Percentiles rank a stretch among this genome's conserved stretches.
Evolutionary conservation across 2,113 vertebrate species (phyloP).

Genomic region (Heloderma charlesbogerti): DNA sequence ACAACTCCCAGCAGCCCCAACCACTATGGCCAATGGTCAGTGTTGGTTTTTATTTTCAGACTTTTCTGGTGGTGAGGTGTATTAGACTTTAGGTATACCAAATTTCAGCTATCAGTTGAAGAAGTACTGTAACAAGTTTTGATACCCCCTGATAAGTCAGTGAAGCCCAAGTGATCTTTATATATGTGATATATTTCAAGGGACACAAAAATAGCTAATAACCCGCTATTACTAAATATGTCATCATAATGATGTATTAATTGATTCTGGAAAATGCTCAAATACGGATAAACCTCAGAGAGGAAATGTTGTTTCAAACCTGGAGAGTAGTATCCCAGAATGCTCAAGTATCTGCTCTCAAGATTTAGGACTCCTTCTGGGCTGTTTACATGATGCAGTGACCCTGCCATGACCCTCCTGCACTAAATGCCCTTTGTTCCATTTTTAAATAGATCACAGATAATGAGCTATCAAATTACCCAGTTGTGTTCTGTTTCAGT

Average conservation of each 20-base stretch:
- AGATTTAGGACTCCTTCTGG: too few species aligned
- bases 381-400: too few species aligned
- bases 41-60: background rate
- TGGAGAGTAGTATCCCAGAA: background rate
- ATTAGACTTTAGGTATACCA: background rate
- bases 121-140: background rate
- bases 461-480: too few species aligned
- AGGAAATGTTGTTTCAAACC: background rate
- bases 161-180: background rate
- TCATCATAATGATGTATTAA: background rate
- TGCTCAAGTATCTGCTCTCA: background rate
- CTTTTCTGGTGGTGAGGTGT: background rate
- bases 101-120: background rate
- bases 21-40: too few species aligned
- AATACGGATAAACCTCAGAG: background rate
- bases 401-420: too few species aligned
- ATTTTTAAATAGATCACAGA: too few species aligned
- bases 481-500: too few species aligned
- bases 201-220: background rate
- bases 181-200: background rate
- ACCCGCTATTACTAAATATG: background rate
- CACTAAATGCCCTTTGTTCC: too few species aligned
- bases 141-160: background rate
- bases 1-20: too few species aligned
- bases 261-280: background rate